Conservation (phyloP, 2,113 vertebrate species). For the Paedocypris sp. region DNA sequence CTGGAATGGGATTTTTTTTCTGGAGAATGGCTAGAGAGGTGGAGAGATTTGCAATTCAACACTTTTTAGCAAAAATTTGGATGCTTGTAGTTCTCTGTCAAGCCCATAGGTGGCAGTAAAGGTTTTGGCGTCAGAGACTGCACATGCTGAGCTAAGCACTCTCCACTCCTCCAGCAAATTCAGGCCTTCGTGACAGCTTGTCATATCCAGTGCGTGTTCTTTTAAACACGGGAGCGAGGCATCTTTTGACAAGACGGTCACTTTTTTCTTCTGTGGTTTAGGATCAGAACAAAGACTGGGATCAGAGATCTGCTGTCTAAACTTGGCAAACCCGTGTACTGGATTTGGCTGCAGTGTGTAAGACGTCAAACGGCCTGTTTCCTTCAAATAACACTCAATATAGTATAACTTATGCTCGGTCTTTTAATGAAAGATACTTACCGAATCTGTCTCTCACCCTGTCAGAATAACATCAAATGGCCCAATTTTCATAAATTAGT, state of each 20-base stretch:
- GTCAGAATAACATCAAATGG: not conserved
- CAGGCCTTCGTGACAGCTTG: conserved; percentile 24
- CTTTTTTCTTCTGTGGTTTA: not conserved
- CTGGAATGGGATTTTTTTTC: not conserved
- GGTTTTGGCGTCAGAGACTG: conserved; percentile 16
- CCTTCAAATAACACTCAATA: too few species aligned
- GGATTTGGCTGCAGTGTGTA: too few species aligned
- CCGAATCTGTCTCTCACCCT: not conserved
- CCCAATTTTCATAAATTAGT: not conserved
- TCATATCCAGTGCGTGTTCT: not conserved
- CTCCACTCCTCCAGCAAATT: not conserved
- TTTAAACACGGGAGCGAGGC: conserved; percentile 6
- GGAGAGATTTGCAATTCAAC: not conserved
- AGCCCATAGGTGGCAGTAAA: conserved; percentile 37
- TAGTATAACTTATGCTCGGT: too few species aligned
- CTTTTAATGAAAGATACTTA: too few species aligned
- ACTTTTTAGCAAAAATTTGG: not conserved
- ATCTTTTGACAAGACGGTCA: conserved; percentile 2
- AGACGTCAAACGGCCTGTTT: too few species aligned
- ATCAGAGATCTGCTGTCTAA: not conserved
- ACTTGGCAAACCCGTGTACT: too few species aligned
- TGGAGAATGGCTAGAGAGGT: not conserved
- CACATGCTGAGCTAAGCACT: conserved; percentile 39
- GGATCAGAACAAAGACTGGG: not conserved
- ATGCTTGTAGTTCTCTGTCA: not conserved